phyloP scores from a whole-genome alignment of 2,888 invertebrate genomes.

The Apamea crenata region DNA sequence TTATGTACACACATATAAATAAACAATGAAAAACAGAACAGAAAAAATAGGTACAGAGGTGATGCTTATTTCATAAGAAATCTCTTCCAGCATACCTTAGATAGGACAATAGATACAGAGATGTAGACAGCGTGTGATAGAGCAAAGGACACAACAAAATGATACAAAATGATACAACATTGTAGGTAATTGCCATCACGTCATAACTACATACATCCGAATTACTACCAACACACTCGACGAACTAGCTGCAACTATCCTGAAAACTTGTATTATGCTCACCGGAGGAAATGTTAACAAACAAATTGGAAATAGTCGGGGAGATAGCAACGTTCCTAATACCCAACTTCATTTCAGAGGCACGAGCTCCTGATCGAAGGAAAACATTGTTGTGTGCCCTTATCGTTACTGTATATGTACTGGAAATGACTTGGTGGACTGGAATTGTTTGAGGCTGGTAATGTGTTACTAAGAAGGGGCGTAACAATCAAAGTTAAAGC shows the following conservation, averaged over 20 bases:
- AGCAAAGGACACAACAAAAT: too few species aligned
- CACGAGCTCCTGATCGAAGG: slow-evolving; percentile 88
- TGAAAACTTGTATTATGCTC: slow-evolving; percentile 57
- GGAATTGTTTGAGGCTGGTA: not conserved
- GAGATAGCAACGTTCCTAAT: slow-evolving; percentile 87
- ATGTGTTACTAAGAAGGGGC: not conserved
- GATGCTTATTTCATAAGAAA: too few species aligned
- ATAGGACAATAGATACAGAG: too few species aligned
- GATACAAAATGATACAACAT: too few species aligned
- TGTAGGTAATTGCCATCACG: slow-evolving; percentile 30
- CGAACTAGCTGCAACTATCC: slow-evolving; percentile 54
- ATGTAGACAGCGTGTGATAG: too few species aligned
- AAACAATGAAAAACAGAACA: too few species aligned
- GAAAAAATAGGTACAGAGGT: too few species aligned
- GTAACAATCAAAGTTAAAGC: too few species aligned
- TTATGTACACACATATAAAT: too few species aligned
- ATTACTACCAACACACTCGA: slow-evolving; percentile 38
- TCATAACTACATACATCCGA: slow-evolving; percentile 14
- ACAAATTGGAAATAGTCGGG: slow-evolving; percentile 84
- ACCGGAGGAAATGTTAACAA: slow-evolving; percentile 79
- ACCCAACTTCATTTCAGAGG: slow-evolving; percentile 87
- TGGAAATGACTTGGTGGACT: slow-evolving; percentile 50
- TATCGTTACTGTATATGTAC: slow-evolving; percentile 53
- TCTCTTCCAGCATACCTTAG: too few species aligned
- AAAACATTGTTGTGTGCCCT: slow-evolving; percentile 86